Evolutionary conservation across 2,888 invertebrate species (phyloP).

Genomic region (Hirtodrosophila trivittata): DNA sequence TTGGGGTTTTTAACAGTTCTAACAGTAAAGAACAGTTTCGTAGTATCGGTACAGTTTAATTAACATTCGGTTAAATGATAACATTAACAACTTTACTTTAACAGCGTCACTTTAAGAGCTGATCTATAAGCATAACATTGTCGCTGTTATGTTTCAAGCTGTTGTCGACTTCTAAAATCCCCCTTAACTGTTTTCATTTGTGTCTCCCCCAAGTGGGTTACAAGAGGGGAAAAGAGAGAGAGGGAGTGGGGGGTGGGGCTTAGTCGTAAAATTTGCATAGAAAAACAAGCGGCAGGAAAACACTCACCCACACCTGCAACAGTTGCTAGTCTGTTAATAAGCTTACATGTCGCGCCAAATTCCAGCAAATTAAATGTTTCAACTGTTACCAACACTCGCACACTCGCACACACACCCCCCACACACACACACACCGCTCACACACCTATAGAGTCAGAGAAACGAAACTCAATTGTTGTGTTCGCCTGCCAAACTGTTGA

Average conservation of each 20-base stretch:
- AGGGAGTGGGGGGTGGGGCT: not conserved
- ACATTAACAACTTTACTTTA: too few relatives aligned
- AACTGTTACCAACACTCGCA: conserved; percentile 34
- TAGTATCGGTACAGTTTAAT: not conserved
- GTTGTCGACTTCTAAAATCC: too few relatives aligned
- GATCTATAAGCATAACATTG: too few relatives aligned
- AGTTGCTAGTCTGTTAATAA: conserved; percentile 68
- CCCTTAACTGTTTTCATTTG: too few relatives aligned
- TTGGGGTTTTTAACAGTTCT: too few relatives aligned
- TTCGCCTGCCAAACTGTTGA: conserved; percentile 67
- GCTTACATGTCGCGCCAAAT: conserved; percentile 71
- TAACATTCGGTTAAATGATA: too few relatives aligned
- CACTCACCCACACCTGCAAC: conserved; percentile 12
- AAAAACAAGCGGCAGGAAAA: conserved; percentile 60
- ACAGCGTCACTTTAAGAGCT: too few relatives aligned
- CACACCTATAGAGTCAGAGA: conserved; percentile 2
- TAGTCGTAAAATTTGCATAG: conserved; percentile 63
- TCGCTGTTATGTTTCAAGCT: too few relatives aligned
- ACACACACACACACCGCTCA: not conserved
- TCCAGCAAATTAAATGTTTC: conserved; percentile 77
- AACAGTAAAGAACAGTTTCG: too few relatives aligned
- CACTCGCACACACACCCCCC: not conserved
- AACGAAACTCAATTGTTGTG: conserved; percentile 74
- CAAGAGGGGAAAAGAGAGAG: too few relatives aligned
- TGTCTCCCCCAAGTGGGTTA: too few relatives aligned